Conservation (phyloP, 2,797 vertebrate genomes). For the Forpus xanthops region DNA sequence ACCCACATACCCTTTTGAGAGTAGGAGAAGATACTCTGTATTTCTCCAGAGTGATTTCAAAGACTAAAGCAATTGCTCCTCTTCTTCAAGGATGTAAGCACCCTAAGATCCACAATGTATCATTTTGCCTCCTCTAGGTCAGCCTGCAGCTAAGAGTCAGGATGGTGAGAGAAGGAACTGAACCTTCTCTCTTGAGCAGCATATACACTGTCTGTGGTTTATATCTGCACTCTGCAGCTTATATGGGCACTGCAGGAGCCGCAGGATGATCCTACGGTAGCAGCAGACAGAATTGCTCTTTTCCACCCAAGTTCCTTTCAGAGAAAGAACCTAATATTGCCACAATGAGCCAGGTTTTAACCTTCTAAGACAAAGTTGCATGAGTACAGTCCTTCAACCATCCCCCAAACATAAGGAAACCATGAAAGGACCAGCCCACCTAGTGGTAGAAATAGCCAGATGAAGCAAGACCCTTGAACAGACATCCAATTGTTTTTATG, state of each 20-base stretch:
- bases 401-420: background rate
- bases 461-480: background rate
- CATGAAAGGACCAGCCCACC: background rate
- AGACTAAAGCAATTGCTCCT: background rate
- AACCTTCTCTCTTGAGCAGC: background rate
- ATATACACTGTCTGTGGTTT: background rate
- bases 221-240: background rate
- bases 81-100: background rate
- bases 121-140: background rate
- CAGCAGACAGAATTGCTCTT: background rate
- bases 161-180: background rate
- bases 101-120: background rate
- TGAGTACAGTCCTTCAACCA: background rate
- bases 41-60: background rate
- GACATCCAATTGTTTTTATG: background rate
- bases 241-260: background rate
- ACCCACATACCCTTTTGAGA: background rate
- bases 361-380: background rate
- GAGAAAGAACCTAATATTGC: background rate
- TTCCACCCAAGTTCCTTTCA: background rate
- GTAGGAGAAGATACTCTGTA: background rate
- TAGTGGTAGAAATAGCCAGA: background rate
- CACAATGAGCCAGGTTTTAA: background rate
- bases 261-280: background rate
- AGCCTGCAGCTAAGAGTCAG: background rate